phyloP scores from a whole-genome alignment of 2,797 vertebrate species.

The Oreonectes daqikongensis region DNA sequence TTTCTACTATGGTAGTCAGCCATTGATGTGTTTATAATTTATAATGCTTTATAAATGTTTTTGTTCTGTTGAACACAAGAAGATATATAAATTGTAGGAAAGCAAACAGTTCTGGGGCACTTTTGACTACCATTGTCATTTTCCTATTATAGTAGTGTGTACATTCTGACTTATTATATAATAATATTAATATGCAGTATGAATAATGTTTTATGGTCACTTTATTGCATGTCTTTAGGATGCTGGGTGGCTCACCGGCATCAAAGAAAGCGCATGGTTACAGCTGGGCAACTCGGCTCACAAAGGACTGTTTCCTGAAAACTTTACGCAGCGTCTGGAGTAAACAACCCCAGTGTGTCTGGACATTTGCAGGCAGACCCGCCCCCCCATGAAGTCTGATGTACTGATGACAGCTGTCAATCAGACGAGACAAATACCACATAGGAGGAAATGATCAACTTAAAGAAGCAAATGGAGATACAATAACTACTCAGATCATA shows the following conservation, averaged over 20 bases:
- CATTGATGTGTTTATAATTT: no score
- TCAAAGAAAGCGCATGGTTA: conserved; percentile 89
- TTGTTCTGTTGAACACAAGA: no score
- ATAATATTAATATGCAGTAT: no score
- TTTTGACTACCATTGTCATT: no score
- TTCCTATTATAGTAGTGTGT: no score
- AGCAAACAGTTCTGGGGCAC: no score
- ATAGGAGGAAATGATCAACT: conserved; percentile 45
- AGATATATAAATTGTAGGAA: no score
- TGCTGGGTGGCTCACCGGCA: conserved; percentile 94
- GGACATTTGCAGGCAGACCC: conserved; percentile 66
- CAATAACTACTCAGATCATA: conserved; percentile 61
- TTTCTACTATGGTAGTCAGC: no score
- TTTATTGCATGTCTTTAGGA: conserved; percentile 77
- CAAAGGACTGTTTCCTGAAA: conserved; percentile 96
- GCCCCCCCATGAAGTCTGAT: conserved; percentile 64
- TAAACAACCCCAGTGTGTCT: conserved; percentile 64
- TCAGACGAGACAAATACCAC: conserved; percentile 60
- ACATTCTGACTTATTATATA: no score
- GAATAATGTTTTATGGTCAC: background rate
- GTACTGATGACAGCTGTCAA: conserved; percentile 61
- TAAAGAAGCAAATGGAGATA: conserved; percentile 47
- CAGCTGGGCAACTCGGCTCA: conserved; percentile 76
- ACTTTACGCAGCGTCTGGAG: conserved; percentile 86
- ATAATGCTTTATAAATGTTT: no score